These are phyloP conservation scores for Periparus ater DNA, from an alignment of 2,797 vertebrate species.

Conservation along the genomic window DNA sequence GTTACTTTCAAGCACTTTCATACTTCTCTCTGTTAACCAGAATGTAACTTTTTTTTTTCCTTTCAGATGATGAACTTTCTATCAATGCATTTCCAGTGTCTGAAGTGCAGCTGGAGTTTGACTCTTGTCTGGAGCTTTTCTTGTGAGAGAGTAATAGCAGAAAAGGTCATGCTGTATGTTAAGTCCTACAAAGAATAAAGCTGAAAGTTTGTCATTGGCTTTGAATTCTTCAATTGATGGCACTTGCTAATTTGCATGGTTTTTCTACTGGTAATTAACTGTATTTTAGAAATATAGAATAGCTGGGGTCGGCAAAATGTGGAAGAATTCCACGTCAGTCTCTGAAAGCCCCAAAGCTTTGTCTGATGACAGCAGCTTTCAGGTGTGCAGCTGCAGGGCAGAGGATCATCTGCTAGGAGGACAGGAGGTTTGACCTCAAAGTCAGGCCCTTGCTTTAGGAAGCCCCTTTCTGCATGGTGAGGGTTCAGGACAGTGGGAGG, in stretches of 20 bases:
- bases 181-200: neutral
- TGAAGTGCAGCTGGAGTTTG: neutral
- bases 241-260: neutral
- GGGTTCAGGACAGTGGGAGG: neutral
- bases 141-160: neutral
- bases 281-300: neutral
- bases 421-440: neutral
- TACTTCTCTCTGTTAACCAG: neutral
- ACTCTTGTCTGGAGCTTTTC: neutral
- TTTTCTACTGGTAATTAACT: neutral
- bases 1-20: neutral
- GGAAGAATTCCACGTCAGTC: rapidly evolving
- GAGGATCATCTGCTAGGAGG: neutral
- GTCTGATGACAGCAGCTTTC: neutral
- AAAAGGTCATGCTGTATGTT: neutral
- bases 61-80: neutral
- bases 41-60: neutral
- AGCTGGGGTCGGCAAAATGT: neutral
- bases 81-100: neutral
- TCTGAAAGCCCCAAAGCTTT: neutral
- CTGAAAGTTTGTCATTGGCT: neutral
- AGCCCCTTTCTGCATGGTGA: rapidly evolving
- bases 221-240: neutral
- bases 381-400: rapidly evolving
- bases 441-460: neutral